These are phyloP conservation scores for Zaprionus lachaisei DNA, from an alignment of 1,140 invertebrate species.

Conservation along the genomic window DNA sequence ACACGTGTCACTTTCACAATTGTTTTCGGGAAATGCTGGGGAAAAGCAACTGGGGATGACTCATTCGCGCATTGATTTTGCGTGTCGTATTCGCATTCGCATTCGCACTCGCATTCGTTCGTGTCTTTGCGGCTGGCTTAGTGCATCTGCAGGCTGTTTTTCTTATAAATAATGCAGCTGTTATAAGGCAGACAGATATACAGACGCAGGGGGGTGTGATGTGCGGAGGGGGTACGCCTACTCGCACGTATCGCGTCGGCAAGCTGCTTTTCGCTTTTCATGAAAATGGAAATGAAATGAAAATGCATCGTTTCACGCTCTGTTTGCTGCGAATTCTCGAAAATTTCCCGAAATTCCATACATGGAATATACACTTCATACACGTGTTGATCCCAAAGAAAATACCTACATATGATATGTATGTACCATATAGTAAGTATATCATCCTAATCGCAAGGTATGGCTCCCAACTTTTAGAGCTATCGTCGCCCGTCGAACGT, in stretches of 20 bases:
- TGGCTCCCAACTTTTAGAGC: neutral
- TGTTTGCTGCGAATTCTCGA: constrained; percentile 44
- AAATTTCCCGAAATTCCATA: constrained; percentile 16
- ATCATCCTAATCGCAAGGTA: constrained; percentile 11
- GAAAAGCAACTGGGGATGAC: constrained; percentile 44
- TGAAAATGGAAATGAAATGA: constrained; percentile 69
- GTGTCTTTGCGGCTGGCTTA: constrained; percentile 4
- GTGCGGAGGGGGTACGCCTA: neutral
- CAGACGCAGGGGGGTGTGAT: neutral
- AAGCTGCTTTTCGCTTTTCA: constrained; percentile 49
- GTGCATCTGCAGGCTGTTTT: constrained; percentile 25
- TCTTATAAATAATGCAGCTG: constrained; percentile 58
- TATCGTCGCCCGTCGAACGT: neutral
- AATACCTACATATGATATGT: neutral
- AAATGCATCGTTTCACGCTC: constrained; percentile 74
- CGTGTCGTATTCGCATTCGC: constrained; percentile 1
- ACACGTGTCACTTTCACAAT: constrained; percentile 78
- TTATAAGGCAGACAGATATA: neutral
- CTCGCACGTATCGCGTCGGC: constrained; percentile 18
- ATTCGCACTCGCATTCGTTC: neutral
- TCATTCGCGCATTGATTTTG: constrained; percentile 55
- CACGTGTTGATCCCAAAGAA: neutral
- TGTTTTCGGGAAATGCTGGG: constrained; percentile 25
- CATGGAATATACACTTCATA: no score
- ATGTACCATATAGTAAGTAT: neutral